Conservation (phyloP, 2,113 vertebrate genomes). For the Grus americana region DNA sequence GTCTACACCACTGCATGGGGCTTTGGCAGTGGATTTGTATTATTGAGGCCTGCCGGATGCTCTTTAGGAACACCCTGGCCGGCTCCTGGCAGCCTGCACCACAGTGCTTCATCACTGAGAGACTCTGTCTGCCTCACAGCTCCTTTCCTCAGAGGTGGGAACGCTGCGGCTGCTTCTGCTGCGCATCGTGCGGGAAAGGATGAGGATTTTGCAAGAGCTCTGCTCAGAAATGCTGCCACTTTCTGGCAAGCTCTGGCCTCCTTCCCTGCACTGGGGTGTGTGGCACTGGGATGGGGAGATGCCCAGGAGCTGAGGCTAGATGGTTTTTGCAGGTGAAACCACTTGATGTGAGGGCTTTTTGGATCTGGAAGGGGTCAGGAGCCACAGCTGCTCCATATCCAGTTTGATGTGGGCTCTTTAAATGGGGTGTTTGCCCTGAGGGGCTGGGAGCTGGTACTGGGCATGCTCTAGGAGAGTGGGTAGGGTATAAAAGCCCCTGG, state of each 20-base stretch:
- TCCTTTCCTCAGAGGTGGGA: background rate
- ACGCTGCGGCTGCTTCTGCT: background rate
- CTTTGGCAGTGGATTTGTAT: rapidly evolving
- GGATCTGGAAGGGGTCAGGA: background rate
- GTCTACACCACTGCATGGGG: rapidly evolving
- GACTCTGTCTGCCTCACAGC: background rate
- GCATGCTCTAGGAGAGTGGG: background rate
- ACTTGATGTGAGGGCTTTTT: background rate
- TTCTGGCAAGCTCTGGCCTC: background rate
- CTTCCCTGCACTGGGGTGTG: rapidly evolving
- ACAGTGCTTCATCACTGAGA: background rate
- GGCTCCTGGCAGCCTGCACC: background rate
- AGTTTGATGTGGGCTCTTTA: background rate
- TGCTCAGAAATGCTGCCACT: constrained; percentile 32
- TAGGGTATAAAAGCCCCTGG: background rate
- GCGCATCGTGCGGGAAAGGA: background rate
- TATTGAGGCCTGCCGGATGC: background rate
- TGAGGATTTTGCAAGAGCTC: constrained; percentile 1
- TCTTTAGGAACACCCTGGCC: background rate
- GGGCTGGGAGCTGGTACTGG: background rate
- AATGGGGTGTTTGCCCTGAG: background rate
- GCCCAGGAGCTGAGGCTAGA: background rate
- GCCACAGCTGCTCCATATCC: background rate
- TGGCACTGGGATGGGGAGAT: background rate
- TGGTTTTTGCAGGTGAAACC: background rate